Evolutionary conservation across 2,888 invertebrate species (phyloP).

Genomic region (Caenorhabditis afra): DNA sequence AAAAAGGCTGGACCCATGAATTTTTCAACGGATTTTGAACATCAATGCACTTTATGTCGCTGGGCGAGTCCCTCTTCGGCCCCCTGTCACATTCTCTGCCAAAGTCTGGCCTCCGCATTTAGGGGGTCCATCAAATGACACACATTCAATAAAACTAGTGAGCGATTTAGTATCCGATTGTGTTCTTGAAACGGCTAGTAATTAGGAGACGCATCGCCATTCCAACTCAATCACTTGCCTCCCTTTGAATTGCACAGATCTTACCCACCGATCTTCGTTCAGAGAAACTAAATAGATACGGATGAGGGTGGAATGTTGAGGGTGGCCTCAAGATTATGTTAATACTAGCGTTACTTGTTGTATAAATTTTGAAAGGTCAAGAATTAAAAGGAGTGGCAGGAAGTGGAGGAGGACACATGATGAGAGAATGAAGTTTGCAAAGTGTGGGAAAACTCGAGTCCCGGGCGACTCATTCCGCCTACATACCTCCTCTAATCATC

Average conservation of each 20-base stretch:
- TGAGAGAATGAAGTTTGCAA: constrained; percentile 36
- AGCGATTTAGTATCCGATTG: constrained; percentile 49
- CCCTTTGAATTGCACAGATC: background rate
- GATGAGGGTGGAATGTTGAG: constrained; percentile 1
- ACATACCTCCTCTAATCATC: constrained; percentile 60
- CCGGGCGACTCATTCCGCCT: background rate
- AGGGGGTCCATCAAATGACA: constrained; percentile 58
- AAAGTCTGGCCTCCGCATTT: background rate
- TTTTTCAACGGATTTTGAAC: constrained; percentile 47
- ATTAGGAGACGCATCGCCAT: constrained; percentile 25
- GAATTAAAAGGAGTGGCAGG: constrained; percentile 9
- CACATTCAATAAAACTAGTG: constrained; percentile 58
- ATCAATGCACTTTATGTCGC: constrained; percentile 47
- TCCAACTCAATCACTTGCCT: constrained; percentile 22
- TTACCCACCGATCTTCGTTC: constrained; percentile 6
- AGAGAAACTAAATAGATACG: too few relatives aligned
- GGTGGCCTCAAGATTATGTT: constrained; percentile 4
- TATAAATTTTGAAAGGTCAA: constrained; percentile 23
- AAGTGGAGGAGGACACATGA: background rate
- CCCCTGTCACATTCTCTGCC: constrained; percentile 19
- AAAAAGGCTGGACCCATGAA: constrained; percentile 30
- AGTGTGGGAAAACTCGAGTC: constrained; percentile 35
- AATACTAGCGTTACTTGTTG: background rate
- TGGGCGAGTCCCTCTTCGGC: background rate
- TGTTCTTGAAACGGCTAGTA: constrained; percentile 42